phyloP scores from a whole-genome alignment of 2,888 invertebrate genomes.

The Heliconius ethilla region DNA sequence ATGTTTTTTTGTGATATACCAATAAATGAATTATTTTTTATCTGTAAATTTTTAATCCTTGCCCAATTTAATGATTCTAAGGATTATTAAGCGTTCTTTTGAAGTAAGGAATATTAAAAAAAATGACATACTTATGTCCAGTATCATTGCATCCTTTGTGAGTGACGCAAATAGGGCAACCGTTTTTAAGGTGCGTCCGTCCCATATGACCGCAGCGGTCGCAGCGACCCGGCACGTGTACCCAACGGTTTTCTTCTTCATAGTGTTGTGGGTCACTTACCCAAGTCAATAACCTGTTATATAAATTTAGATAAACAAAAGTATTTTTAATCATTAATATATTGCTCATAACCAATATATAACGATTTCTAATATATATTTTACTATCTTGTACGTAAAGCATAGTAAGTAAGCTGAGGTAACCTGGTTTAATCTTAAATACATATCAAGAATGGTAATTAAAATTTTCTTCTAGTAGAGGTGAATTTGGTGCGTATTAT shows the following conservation, averaged over 20 bases:
- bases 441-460: too few relatives aligned
- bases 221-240: conserved; percentile 84
- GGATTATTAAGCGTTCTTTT: background rate
- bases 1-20: too few relatives aligned
- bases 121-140: conserved; percentile 80
- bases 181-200: conserved; percentile 84
- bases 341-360: background rate
- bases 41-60: too few relatives aligned
- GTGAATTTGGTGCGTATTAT: too few relatives aligned
- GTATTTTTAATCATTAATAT: background rate
- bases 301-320: background rate
- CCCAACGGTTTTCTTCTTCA: conserved; percentile 77
- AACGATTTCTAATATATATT: background rate
- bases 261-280: conserved; percentile 79
- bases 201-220: conserved; percentile 88
- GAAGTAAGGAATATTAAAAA: background rate
- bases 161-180: conserved; percentile 85
- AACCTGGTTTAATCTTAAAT: background rate
- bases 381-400: background rate
- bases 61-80: background rate
- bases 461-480: too few relatives aligned
- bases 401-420: background rate
- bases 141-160: conserved; percentile 83
- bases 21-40: too few relatives aligned
- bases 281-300: conserved; percentile 84